Evolutionary conservation across 1,140 invertebrate species (phyloP), one percentile per base, ranked within the genome.

Genomic region (Drosophila yakuba): DNA sequence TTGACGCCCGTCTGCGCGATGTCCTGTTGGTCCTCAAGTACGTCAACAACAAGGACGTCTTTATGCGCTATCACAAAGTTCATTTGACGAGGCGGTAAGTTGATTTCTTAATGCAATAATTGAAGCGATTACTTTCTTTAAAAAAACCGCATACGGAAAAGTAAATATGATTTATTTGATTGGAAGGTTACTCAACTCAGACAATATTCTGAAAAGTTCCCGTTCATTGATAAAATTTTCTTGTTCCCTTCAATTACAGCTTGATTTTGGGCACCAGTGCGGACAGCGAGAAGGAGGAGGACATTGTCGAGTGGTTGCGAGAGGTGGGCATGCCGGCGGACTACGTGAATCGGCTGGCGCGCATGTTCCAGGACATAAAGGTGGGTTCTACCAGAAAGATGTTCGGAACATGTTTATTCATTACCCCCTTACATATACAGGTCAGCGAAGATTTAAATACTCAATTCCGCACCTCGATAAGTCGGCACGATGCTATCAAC

Each of bases 271-370:
- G 99, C 83, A 98, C 97, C 14, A 99, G 98, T 81, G 98, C 98
- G 2, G 99, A 99, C 93, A 99, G 97, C 77, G 99, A 99, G 92
- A 99, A 99, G 92, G 99, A 99, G 93, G 98, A 99, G 93, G 98
- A 98, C 93, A 99, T 99, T 97, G 98, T 99, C 0, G 98, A 99
- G 92, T 99, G 98, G 96, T 92, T 97, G 48, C 93, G 97, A 20
- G 96, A 97, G 93, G 97, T 99, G 32, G 99, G 99, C 17, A 99
- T 99, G 98, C 99, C 99, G 6, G 98, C 98, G 2, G 99, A 99
- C 93, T 99, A 98, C 94, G 98, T 99, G 8, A 99, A 99, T 94
- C 99, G 99, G 93, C 93, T 99, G 78, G 98, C 97, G 8, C 94
- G 98, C 83, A 99, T 99, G 97, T 98, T 98, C 92, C 98, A 99